These are phyloP conservation scores for Microtus montanus DNA, from an alignment of 2,113 vertebrate species.

Conservation along the genomic window DNA sequence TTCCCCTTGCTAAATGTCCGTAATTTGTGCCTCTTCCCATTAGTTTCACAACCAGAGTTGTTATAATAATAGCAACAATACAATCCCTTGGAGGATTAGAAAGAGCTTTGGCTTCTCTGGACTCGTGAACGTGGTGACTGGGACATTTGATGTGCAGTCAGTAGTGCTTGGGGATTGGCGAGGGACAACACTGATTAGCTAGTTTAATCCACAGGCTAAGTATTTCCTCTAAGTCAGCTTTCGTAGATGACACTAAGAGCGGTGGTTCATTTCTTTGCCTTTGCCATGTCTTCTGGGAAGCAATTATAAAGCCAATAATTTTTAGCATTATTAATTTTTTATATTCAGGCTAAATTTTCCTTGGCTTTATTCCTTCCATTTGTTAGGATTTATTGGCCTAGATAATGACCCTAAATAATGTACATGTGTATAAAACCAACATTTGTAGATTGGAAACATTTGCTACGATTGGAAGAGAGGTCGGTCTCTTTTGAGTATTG, in stretches of 20 bases:
- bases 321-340: constrained; percentile 82
- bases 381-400: constrained; percentile 66
- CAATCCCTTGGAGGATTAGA: constrained; percentile 54
- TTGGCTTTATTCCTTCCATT: constrained; percentile 75
- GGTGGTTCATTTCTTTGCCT: constrained; percentile 24
- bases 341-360: constrained; percentile 77
- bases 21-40: constrained; percentile 56
- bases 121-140: constrained; percentile 32
- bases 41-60: constrained; percentile 39
- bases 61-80: constrained; percentile 53
- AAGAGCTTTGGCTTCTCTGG: constrained; percentile 34
- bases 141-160: constrained; percentile 17
- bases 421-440: constrained; percentile 54
- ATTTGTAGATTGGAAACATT: constrained; percentile 33
- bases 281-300: constrained; percentile 80
- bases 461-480: constrained; percentile 27
- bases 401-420: constrained; percentile 51
- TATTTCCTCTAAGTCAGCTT: constrained; percentile 62
- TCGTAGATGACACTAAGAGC: constrained; percentile 75
- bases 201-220: constrained; percentile 36
- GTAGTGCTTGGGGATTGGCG: constrained; percentile 30
- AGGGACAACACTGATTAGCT: constrained; percentile 47
- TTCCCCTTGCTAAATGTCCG: constrained; percentile 61
- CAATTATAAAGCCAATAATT: constrained; percentile 81
- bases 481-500: background rate